Percentiles rank a stretch among this genome's conserved stretches.
Conservation (phyloP, 2,113 vertebrate species). For the Puma concolor region DNA sequence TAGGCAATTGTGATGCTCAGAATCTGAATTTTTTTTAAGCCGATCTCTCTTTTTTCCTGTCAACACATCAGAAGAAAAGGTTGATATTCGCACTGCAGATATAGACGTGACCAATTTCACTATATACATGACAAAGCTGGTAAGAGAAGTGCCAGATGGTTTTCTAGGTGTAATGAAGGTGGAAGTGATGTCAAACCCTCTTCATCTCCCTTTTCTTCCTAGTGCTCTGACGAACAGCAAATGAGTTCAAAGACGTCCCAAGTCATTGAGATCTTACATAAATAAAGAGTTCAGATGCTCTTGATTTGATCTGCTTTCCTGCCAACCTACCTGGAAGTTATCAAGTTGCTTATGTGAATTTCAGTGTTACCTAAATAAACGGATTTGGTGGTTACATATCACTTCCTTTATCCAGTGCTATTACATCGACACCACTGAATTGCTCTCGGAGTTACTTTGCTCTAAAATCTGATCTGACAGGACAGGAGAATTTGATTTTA, state of each 20-base stretch:
- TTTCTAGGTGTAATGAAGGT: neutral
- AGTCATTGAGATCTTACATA: neutral
- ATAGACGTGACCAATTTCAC: neutral
- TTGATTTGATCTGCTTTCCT: neutral
- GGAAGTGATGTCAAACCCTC: neutral
- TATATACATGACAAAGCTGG: neutral
- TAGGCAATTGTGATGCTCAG: neutral
- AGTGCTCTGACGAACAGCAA: neutral
- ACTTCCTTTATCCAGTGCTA: neutral
- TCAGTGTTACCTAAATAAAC: neutral
- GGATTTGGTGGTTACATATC: neutral
- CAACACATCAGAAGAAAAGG: neutral
- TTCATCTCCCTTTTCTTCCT: neutral
- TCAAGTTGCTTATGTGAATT: slow-evolving; percentile 6
- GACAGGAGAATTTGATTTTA: neutral
- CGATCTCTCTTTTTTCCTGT: neutral
- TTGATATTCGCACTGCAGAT: neutral
- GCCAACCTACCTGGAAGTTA: neutral
- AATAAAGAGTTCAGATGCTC: neutral
- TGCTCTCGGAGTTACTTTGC: neutral
- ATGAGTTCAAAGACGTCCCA: neutral
- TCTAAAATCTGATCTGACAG: neutral
- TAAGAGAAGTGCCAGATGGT: neutral
- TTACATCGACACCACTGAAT: neutral
- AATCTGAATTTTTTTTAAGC: neutral